phyloP scores from a whole-genome alignment of 2,888 invertebrate genomes.

The Parnassius smintheus region DNA sequence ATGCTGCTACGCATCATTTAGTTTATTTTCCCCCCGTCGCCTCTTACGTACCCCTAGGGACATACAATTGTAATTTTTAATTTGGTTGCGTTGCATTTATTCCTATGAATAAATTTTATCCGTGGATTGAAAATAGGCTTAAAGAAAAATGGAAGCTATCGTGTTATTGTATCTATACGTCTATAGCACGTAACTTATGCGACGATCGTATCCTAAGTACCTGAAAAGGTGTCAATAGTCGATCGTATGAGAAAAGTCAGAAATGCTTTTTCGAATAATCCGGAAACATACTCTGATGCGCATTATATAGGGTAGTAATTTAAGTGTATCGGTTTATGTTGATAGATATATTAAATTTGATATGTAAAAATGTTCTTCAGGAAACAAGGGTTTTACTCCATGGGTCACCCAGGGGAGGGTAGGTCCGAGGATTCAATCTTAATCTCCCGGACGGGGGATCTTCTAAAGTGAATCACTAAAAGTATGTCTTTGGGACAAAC shows the following conservation, averaged over 20 bases:
- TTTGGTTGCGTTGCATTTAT: too few relatives aligned
- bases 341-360: constrained; percentile 37
- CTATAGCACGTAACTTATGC: constrained; percentile 27
- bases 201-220: constrained; percentile 69
- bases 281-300: constrained; percentile 33
- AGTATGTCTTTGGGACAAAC: constrained; percentile 57
- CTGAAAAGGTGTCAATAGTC: constrained; percentile 76
- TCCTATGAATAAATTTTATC: too few relatives aligned
- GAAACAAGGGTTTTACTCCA: constrained; percentile 73
- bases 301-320: constrained; percentile 31
- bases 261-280: constrained; percentile 31
- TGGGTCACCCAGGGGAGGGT: constrained; percentile 63
- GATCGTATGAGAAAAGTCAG: constrained; percentile 40
- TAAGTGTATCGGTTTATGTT: constrained; percentile 32
- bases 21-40: too few relatives aligned
- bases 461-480: constrained; percentile 69
- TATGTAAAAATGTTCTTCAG: constrained; percentile 54
- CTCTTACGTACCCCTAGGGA: too few relatives aligned
- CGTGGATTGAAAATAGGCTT: too few relatives aligned
- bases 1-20: too few relatives aligned
- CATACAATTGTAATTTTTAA: too few relatives aligned
- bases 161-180: constrained; percentile 5
- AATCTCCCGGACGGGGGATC: constrained; percentile 67
- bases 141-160: too few relatives aligned
- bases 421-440: constrained; percentile 66